Evolutionary conservation across 2,113 vertebrate genomes (phyloP).

Genomic region (Pterocles orientalis): DNA sequence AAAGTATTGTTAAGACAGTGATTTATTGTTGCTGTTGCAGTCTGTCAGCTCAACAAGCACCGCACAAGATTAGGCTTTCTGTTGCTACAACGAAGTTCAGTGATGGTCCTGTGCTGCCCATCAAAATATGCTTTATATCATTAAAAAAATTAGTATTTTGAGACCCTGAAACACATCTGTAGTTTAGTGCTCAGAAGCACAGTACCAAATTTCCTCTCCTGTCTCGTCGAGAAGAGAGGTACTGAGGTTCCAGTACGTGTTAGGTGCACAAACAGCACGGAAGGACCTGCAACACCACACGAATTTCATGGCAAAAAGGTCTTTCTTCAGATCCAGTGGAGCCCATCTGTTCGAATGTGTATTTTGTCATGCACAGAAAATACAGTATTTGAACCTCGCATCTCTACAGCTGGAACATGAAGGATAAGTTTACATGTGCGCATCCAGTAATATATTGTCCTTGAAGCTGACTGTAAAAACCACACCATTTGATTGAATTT

Average conservation of each 20-base stretch:
- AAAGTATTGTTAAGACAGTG: neutral
- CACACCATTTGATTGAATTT: neutral
- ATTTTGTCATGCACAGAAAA: neutral
- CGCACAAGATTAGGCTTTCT: neutral
- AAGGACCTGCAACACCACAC: neutral
- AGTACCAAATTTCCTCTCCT: neutral
- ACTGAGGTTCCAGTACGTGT: neutral
- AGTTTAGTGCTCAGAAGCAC: neutral
- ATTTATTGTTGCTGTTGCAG: neutral
- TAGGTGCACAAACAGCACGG: neutral
- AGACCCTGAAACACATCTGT: neutral
- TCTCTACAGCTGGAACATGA: neutral
- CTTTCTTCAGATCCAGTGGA: neutral
- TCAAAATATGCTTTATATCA: neutral
- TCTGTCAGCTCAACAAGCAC: neutral
- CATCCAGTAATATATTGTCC: neutral
- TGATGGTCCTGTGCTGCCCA: neutral
- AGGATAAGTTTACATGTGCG: neutral
- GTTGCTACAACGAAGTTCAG: neutral
- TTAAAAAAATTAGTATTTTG: neutral
- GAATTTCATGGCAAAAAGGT: neutral
- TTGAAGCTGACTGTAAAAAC: neutral
- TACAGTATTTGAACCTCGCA: neutral
- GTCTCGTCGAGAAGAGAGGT: neutral
- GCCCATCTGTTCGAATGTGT: neutral